Conservation (phyloP, 92 coral and sea anemone species). For the Galaxea fascicularis region DNA sequence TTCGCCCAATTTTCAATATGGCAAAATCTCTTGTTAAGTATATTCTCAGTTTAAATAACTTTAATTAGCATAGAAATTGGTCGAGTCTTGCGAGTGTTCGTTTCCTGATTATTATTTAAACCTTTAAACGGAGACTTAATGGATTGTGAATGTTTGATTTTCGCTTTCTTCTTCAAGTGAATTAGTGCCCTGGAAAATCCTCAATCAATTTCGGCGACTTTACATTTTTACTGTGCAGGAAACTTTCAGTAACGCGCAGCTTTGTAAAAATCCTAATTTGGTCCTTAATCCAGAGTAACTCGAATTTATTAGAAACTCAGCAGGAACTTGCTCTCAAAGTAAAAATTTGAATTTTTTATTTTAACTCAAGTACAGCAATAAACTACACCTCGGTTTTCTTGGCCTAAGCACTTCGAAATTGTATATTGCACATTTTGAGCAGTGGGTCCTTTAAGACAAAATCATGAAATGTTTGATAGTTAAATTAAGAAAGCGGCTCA, state of each 20-base stretch:
- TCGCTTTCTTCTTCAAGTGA: conserved; percentile 70
- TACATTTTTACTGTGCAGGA: neutral
- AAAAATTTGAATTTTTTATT: conserved; percentile 3
- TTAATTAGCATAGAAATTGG: conserved; percentile 98
- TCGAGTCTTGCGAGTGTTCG: conserved; percentile 37
- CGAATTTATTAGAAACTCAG: conserved; percentile 17
- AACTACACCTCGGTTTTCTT: neutral
- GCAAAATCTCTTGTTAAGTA: conserved; percentile 48
- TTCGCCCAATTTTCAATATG: conserved; percentile 14
- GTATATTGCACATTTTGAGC: conserved; percentile 44
- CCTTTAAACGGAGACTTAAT: conserved; percentile 79
- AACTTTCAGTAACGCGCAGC: neutral
- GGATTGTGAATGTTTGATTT: conserved; percentile 68
- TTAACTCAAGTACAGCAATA: conserved; percentile 11
- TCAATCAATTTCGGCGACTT: conserved; percentile 39
- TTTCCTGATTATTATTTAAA: conserved; percentile 79
- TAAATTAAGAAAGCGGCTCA: conserved; percentile 44
- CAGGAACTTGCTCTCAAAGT: conserved; percentile 25
- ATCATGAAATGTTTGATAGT: conserved; percentile 28
- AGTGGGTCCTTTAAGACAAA: conserved; percentile 26
- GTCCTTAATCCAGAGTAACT: conserved; percentile 20
- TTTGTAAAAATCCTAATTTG: conserved; percentile 11
- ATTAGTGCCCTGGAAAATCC: conserved; percentile 58
- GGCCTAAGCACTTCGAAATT: conserved; percentile 32
- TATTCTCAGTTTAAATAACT: conserved; percentile 48